These are phyloP conservation scores for Eustalomyia histrio DNA, from an alignment of 2,888 invertebrate species.

Conservation along the genomic window DNA sequence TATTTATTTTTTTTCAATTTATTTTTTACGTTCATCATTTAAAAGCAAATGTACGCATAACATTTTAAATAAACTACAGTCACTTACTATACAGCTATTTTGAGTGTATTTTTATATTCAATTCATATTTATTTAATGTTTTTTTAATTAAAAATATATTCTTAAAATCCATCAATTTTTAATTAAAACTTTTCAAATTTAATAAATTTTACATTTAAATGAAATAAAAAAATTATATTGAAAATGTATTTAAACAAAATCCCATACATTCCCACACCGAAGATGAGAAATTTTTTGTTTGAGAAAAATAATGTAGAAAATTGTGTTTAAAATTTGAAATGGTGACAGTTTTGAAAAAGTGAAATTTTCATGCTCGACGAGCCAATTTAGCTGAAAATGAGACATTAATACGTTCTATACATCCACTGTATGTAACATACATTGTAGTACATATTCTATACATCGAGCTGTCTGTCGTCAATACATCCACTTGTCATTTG, in stretches of 20 bases:
- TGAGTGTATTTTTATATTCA: no score
- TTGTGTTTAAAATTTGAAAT: conserved; percentile 54
- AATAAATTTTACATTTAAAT: conserved; percentile 35
- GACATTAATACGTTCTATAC: conserved; percentile 42
- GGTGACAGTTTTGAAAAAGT: conserved; percentile 41
- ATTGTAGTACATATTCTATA: conserved; percentile 28
- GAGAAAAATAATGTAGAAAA: conserved; percentile 20
- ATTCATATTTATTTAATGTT: no score
- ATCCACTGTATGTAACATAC: no score
- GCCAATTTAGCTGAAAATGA: conserved; percentile 64
- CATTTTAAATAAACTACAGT: no score
- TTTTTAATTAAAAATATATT: neutral
- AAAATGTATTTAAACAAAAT: conserved; percentile 28
- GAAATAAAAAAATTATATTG: conserved; percentile 21
- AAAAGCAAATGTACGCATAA: no score
- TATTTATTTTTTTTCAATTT: no score
- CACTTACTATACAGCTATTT: no score
- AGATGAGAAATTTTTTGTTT: conserved; percentile 12
- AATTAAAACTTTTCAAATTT: conserved; percentile 28
- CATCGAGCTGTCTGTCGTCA: conserved; percentile 48
- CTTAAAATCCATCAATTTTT: neutral
- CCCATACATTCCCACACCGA: conserved; percentile 34
- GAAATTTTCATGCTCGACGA: conserved; percentile 58
- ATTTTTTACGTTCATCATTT: no score
- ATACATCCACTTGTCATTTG: conserved; percentile 59